Conservation (phyloP, 2,888 invertebrate species). For the Nomada ferruginata region DNA sequence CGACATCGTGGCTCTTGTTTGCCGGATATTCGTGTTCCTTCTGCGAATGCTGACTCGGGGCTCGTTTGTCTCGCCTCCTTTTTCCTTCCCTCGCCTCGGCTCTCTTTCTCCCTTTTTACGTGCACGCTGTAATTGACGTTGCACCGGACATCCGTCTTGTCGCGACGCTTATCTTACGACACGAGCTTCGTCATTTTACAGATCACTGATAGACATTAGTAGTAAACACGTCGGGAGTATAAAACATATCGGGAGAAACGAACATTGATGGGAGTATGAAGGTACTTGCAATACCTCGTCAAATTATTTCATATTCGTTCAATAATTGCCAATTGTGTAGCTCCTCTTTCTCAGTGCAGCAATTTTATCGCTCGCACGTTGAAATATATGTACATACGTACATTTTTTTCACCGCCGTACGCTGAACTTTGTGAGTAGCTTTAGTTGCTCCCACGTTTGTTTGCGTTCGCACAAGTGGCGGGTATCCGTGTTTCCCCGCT, state of each 20-base stretch:
- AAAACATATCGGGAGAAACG: too few species aligned
- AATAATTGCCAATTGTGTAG: too few species aligned
- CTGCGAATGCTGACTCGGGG: conserved; percentile 72
- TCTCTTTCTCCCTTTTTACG: conserved; percentile 1
- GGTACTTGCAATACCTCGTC: too few species aligned
- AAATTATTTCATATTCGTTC: too few species aligned
- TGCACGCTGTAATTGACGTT: conserved; percentile 9
- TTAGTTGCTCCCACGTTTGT: conserved; percentile 6
- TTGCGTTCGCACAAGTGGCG: not conserved
- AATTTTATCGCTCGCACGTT: too few species aligned
- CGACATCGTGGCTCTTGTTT: conserved; percentile 49
- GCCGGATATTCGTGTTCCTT: conserved; percentile 70
- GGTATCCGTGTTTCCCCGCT: not conserved
- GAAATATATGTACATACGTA: too few species aligned
- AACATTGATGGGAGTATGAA: too few species aligned
- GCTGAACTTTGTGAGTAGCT: too few species aligned
- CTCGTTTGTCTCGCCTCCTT: conserved; percentile 37
- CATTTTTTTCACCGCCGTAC: too few species aligned
- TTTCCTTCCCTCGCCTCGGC: not conserved
- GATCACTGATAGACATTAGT: not conserved
- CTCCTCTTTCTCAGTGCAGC: too few species aligned
- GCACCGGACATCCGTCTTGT: conserved; percentile 43
- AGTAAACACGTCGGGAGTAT: not conserved
- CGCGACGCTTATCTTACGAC: not conserved
- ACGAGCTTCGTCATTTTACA: not conserved